Percentiles rank a stretch among this genome's conserved stretches.
phyloP scores from a whole-genome alignment of 2,888 invertebrate genomes.

The Phanerotoma sp. region DNA sequence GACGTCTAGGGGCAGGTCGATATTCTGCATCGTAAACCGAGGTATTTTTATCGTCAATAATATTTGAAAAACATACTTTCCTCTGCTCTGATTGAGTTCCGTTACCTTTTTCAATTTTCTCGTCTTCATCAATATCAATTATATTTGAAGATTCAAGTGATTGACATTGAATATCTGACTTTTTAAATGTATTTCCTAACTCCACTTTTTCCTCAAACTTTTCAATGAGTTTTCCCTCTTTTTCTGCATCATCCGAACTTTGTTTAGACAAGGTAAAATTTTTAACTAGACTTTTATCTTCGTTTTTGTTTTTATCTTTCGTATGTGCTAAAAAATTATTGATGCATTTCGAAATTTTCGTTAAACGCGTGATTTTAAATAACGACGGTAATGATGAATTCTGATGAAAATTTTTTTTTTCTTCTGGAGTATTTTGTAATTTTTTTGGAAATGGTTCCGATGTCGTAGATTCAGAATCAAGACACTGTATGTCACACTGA shows the following conservation, averaged over 20 bases:
- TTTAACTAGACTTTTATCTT: neutral
- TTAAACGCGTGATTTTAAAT: constrained; percentile 21
- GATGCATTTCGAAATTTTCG: constrained; percentile 30
- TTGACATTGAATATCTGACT: neutral
- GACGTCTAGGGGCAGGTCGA: constrained; percentile 23
- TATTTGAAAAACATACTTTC: constrained; percentile 19
- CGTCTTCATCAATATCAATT: neutral
- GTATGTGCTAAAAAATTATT: constrained; percentile 33
- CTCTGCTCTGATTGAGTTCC: constrained; percentile 12
- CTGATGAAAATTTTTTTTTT: neutral
- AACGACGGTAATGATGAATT: constrained; percentile 12
- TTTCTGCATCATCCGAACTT: neutral
- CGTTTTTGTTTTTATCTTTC: constrained; percentile 7
- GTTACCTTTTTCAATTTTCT: neutral
- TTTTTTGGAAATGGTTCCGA: no score
- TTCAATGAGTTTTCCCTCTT: neutral
- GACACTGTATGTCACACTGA: no score
- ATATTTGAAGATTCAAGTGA: neutral
- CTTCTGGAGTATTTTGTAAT: no score
- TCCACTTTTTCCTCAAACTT: no score
- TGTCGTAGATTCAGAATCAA: no score
- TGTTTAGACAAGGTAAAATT: neutral
- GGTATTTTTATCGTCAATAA: neutral
- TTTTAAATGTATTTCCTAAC: neutral
- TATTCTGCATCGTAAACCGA: constrained; percentile 8